Evolutionary conservation across 2,888 invertebrate genomes (phyloP), one percentile per base, ranked within the genome.

Genomic region (Asteroscopus sphinx): DNA sequence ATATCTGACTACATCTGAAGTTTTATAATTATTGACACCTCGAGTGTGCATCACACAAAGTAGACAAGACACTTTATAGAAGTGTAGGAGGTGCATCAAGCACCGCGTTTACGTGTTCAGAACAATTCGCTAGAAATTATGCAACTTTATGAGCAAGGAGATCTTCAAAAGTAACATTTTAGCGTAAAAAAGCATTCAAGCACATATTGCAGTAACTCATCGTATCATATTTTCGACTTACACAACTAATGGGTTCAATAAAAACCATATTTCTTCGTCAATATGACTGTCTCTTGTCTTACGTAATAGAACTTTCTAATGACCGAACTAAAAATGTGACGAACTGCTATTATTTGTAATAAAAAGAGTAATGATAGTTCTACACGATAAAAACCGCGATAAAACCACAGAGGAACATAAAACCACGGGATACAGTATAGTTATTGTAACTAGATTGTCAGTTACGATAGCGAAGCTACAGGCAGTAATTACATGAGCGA

Each of bases 301-400:
- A 77, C 73, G 65, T 72, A 78, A 65, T 73, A 52, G n/a, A 61
- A 80, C 81, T 81, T 81, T 82, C 82, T 82, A 81, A 80, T 57
- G 72, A 69, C 72, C 62, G 53, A 42, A 47, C 55, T 53, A 60
- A 77, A 74, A 75, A 66, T 68, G 55, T 73, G 67, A 67, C 58
- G 66, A 68, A 57, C 52, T 52, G 49, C 62, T 45, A 68, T 64
- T 68, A 73, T 73, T 71, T 53, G 47, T 66, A 64, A 71, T 75
- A 75, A 73, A 76, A 68, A 48, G 26, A 64, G 57, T 57, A 39
- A 54, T 15, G 64, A 57, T 56, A 45, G 59, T 57, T 62, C 57
- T 35, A 44, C 33, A 42, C 60, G 45, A 71, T 67, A 65, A 65
- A 68, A 63, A 68, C 41, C 4, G 52, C 53, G 51, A n/a, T n/a